Evolutionary conservation across 2,888 invertebrate species (phyloP), one percentile per base, ranked within the genome.

Genomic region (Hoplodrina ambigua): DNA sequence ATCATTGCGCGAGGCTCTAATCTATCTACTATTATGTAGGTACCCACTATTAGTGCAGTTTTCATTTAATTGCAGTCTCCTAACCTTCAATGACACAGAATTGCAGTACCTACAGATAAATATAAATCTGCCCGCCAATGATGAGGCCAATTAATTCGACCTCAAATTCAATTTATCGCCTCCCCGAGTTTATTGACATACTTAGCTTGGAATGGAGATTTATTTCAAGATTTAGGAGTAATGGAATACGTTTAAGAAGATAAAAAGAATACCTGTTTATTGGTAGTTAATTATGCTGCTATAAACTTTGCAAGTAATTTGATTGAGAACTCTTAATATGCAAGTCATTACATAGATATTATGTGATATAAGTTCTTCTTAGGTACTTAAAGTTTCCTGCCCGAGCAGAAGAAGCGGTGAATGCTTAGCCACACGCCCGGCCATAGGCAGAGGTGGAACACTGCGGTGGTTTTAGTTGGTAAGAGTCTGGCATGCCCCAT

Each of bases 131-230:
- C 25, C 46, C 20, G 64, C 69, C n/a, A 75, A 67, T 74, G 72
- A 68, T 70, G 70, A 72, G 81, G 83, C 74, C 86, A 88, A 88
- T 82, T 82, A 80, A 70, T 77, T 70, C 73, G 86, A 87, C 86
- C 89, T 80, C 66, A 62, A 69, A 77, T 66, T 64, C 67, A 84
- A 85, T 83, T 78, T 64, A 62, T 53, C 56, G 75, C 20, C 25
- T 52, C 52, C n/a, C 49, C 33, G 37, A 63, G 81, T 81, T 67
- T 71, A 67, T 71, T 76, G 71, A 64, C 60, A 56, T 67, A 54
- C 50, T 59, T 59, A 17, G 19, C 33, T 56, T 46, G 8, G 49
- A 53, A 60, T 15, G 11, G 33, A 30, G 13, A 3, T 33, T 50
- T 54, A n/a, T 33, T 58, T 52, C 15, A 13, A 19, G 62, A 17